These are phyloP conservation scores for Phyllopteryx taeniolatus DNA, from an alignment of 2,113 vertebrate species.

Conservation along the genomic window DNA sequence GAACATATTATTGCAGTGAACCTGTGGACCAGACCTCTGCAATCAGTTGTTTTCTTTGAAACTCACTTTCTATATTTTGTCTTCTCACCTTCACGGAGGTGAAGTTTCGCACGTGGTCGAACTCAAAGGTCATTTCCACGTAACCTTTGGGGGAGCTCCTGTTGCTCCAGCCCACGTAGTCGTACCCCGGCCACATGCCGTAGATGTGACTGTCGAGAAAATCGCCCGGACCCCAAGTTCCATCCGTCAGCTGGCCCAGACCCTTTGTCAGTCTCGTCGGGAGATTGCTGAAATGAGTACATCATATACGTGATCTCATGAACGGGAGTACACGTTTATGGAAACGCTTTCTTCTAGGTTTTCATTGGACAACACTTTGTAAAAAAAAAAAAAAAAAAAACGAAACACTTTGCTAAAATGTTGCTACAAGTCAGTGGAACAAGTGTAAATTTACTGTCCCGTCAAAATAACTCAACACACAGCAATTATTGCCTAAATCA, in stretches of 20 bases:
- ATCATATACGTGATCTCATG: background rate
- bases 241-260: conserved; percentile 91
- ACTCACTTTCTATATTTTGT: background rate
- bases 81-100: conserved; percentile 89
- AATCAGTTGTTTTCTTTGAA: background rate
- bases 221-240: conserved; percentile 90
- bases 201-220: conserved; percentile 90
- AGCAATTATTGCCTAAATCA: no score
- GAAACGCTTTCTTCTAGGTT: no score
- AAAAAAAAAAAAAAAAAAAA: no score
- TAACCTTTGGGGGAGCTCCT: conserved; percentile 81
- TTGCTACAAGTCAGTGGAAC: no score
- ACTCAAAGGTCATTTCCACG: conserved; percentile 92
- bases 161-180: conserved; percentile 94
- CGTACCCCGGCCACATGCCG: conserved; percentile 89
- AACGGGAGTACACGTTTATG: background rate
- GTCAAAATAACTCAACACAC: no score
- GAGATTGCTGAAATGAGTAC: background rate
- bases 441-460: no score
- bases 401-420: no score
- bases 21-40: conserved; percentile 64
- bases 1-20: conserved; percentile 98
- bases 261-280: conserved; percentile 83
- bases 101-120: conserved; percentile 91
- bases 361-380: no score